These are phyloP conservation scores for Calosoma granatense DNA, from an alignment of 1,140 invertebrate species.

Conservation along the genomic window DNA sequence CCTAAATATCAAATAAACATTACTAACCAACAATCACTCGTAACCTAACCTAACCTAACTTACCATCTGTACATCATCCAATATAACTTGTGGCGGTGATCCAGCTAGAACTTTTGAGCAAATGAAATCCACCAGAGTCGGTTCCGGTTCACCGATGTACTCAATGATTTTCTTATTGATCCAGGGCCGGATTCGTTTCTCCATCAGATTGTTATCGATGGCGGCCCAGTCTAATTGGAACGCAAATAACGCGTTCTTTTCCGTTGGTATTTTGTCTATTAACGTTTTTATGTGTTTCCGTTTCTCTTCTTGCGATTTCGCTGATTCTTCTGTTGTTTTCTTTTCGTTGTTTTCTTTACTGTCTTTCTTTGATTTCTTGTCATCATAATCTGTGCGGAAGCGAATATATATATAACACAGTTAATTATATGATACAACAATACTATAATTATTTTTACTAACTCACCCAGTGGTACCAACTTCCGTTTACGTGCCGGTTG, in stretches of 20 bases:
- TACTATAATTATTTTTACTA: not conserved
- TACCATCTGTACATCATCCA: constrained; percentile 98
- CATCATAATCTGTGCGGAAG: constrained; percentile 60
- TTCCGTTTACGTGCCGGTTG: constrained; percentile 63
- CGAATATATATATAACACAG: not conserved
- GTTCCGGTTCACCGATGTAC: constrained; percentile 98
- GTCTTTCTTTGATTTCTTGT: constrained; percentile 47
- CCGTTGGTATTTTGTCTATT: constrained; percentile 97
- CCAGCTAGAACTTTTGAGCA: constrained; percentile 94
- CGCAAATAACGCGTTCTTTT: constrained; percentile 90
- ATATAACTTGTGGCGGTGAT: constrained; percentile 83
- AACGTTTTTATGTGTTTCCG: constrained; percentile 90
- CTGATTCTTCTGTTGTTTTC: constrained; percentile 51
- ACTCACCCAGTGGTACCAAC: constrained; percentile 65
- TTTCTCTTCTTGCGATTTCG: constrained; percentile 86
- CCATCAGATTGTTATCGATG: constrained; percentile 71
- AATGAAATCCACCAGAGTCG: constrained; percentile 97
- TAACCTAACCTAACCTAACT: constrained; percentile 25
- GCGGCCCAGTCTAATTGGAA: constrained; percentile 85
- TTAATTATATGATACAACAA: too few relatives aligned
- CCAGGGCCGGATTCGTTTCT: constrained; percentile 95
- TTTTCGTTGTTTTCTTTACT: constrained; percentile 51
- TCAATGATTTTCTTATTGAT: constrained; percentile 99
- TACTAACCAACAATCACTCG: too few relatives aligned
- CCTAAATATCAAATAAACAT: constrained; percentile 48